phyloP scores from a whole-genome alignment of 2,888 invertebrate genomes.

The Aleiodes alternator region DNA sequence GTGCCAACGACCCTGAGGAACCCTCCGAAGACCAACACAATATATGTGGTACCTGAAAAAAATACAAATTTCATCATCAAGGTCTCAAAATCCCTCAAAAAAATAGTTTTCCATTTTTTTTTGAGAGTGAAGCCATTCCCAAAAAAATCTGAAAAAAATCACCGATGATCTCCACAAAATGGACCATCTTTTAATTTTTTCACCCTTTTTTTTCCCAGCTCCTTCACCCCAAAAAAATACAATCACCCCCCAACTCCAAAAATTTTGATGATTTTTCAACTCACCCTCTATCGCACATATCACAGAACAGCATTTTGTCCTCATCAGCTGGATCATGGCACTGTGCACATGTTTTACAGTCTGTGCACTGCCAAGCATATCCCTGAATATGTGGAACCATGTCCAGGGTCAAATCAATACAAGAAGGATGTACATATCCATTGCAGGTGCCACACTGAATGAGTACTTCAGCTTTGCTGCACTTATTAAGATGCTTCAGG shows the following conservation, averaged over 20 bases:
- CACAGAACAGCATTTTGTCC: constrained; percentile 96
- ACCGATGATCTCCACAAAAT: not conserved
- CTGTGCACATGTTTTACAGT: constrained; percentile 92
- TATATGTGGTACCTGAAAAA: constrained; percentile 87
- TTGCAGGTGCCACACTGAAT: constrained; percentile 80
- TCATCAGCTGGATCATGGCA: constrained; percentile 90
- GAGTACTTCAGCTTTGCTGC: constrained; percentile 77
- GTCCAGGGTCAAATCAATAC: constrained; percentile 88
- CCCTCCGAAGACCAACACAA: constrained; percentile 88
- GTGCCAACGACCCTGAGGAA: constrained; percentile 93
- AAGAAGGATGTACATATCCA: constrained; percentile 86
- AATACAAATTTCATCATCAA: not conserved
- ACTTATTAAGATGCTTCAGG: constrained; percentile 75
- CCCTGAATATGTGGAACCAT: constrained; percentile 89
- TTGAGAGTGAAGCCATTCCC: not conserved
- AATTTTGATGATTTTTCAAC: constrained; percentile 34
- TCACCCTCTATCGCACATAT: constrained; percentile 92
- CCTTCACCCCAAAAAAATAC: too few species aligned
- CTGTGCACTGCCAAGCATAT: constrained; percentile 95
- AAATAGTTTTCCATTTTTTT: too few species aligned
- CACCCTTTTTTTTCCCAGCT: too few species aligned
- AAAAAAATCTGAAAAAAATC: not conserved
- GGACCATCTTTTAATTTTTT: too few species aligned
- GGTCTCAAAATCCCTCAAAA: not conserved
- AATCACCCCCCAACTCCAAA: too few species aligned